A percentile compares a stretch with the other conserved stretches of the same genome.
Evolutionary conservation across 2,888 invertebrate species (phyloP).

Genomic region (Hipparchia semele): DNA sequence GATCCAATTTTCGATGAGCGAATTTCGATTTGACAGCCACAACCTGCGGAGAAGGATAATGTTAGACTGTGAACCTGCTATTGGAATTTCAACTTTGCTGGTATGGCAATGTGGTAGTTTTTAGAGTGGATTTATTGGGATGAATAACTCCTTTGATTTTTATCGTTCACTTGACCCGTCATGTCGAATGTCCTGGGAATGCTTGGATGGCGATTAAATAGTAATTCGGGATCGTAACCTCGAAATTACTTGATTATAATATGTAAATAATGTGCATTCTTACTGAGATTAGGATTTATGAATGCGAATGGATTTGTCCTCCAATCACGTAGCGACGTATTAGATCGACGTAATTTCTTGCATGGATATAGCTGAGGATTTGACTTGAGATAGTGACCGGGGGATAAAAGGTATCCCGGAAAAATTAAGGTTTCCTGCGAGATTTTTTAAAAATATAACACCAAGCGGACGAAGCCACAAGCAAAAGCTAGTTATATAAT

Average conservation of each 20-base stretch:
- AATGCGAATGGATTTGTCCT: too few species aligned
- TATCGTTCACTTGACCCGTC: constrained; percentile 76
- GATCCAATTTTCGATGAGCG: constrained; percentile 42
- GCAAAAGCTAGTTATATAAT: too few species aligned
- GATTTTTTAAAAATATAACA: too few species aligned
- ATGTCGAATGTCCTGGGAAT: constrained; percentile 76
- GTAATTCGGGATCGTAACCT: constrained; percentile 44
- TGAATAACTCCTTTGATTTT: constrained; percentile 73
- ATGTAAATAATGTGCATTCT: background rate
- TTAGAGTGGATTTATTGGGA: constrained; percentile 45
- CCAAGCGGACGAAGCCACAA: too few species aligned
- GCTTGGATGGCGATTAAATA: constrained; percentile 66
- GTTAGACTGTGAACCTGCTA: constrained; percentile 55
- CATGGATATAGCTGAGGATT: too few species aligned
- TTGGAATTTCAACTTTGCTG: constrained; percentile 49
- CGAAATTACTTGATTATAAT: constrained; percentile 3
- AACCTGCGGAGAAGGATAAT: constrained; percentile 72
- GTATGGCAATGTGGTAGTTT: constrained; percentile 41
- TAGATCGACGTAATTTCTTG: too few species aligned
- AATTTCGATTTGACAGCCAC: constrained; percentile 65
- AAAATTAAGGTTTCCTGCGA: too few species aligned
- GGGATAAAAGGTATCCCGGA: too few species aligned
- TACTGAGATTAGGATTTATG: too few species aligned
- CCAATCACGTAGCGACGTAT: too few species aligned
- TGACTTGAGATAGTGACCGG: too few species aligned